These are phyloP conservation scores for Battus philenor DNA, from an alignment of 1,140 invertebrate species.

Conservation along the genomic window DNA sequence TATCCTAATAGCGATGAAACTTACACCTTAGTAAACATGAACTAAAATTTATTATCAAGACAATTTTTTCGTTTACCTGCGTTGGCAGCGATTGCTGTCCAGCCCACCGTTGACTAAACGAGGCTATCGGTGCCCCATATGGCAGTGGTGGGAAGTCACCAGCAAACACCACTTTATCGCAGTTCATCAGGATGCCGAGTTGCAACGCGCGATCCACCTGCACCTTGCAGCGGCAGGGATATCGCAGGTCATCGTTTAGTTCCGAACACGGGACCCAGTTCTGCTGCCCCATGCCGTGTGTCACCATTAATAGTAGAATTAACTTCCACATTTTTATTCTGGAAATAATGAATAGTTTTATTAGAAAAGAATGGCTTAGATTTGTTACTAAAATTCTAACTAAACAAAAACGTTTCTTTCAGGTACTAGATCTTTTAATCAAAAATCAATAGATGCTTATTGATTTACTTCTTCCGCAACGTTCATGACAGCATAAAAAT, in stretches of 20 bases:
- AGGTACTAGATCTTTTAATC: no score
- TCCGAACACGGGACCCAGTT: slow-evolving; percentile 80
- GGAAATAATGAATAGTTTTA: slow-evolving; percentile 23
- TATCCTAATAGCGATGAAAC: no score
- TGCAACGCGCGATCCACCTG: slow-evolving; percentile 66
- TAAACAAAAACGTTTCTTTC: no score
- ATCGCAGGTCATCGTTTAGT: slow-evolving; percentile 78
- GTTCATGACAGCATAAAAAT: no score
- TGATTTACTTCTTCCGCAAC: no score
- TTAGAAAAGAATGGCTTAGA: background rate
- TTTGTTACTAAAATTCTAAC: no score
- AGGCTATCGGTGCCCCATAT: slow-evolving; percentile 83
- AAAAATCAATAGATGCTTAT: no score
- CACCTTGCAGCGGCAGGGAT: slow-evolving; percentile 79
- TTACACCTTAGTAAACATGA: no score
- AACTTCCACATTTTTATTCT: slow-evolving; percentile 51
- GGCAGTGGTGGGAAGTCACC: slow-evolving; percentile 84
- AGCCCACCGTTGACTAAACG: slow-evolving; percentile 84
- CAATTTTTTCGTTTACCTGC: slow-evolving; percentile 71
- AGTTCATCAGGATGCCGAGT: slow-evolving; percentile 82
- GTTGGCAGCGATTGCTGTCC: slow-evolving; percentile 88
- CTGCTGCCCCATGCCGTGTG: slow-evolving; percentile 37
- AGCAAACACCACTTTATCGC: slow-evolving; percentile 88
- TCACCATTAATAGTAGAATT: slow-evolving; percentile 36
- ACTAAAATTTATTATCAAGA: no score